Conservation (phyloP, 2,113 vertebrate genomes). For the Microcebus ravelobensis region DNA sequence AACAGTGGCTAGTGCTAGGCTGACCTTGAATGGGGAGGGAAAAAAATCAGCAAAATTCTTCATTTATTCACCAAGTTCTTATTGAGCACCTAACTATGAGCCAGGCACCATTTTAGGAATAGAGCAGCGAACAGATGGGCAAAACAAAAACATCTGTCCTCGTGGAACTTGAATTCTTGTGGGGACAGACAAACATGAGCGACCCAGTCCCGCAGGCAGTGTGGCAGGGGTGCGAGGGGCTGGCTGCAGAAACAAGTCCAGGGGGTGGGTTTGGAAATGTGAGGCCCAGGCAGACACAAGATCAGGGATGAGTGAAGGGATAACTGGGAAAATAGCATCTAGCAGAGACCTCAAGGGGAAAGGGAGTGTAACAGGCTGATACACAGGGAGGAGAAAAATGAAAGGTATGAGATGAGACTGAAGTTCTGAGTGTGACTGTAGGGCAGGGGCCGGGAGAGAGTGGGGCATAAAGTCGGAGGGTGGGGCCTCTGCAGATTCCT, state of each 20-base stretch:
- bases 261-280: fast-evolving
- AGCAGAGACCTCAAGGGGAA: neutral
- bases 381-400: neutral
- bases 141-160: neutral
- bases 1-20: neutral
- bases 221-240: neutral
- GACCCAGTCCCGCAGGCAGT: neutral
- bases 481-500: neutral
- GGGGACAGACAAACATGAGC: neutral
- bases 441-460: neutral
- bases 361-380: neutral
- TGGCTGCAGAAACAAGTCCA: neutral
- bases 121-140: neutral
- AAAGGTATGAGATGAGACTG: neutral
- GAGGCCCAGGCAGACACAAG: neutral
- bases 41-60: neutral
- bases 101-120: neutral
- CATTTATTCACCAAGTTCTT: neutral
- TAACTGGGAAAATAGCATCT: neutral
- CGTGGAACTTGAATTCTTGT: neutral
- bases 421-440: neutral
- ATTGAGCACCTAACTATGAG: neutral
- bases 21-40: neutral
- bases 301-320: neutral
- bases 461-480: neutral